Evolutionary conservation across 1,140 invertebrate species (phyloP), one percentile per base, ranked within the genome.

Genomic region (Drosophila asahinai): DNA sequence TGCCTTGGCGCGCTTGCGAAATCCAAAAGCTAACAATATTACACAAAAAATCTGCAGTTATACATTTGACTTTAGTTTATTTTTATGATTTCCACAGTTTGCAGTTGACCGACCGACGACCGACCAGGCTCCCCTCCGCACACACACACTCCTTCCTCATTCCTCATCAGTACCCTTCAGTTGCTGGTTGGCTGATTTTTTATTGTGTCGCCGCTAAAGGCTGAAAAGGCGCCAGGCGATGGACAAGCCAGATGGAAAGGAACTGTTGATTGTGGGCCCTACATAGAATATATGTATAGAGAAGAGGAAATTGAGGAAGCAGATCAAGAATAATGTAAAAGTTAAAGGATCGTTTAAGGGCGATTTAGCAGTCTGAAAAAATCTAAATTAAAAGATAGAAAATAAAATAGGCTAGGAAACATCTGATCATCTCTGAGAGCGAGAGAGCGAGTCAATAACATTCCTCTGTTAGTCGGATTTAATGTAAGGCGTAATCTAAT

Each of bases 21-120:
- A 68, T 86, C 82, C 66, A 45, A 86, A 86, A 75, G 75, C 83
- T 82, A 86, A 82, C 83, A 86, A 80, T 86, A 86, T 86, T 82
- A 68, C 79, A 86, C 86, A 45, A 80, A 81, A 86, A 86, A 84
- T 77, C 77, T 84, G 66, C 72, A 77, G 82, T 78, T 74, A 81
- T 81, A 81, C 77, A 81, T 83, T 83, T 77, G 82, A 77, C 73
- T 86, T 78, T 81, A 67, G 73, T 77, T 86, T 70, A 71, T 86
- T 84, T 84, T 77, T 84, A 68, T 77, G 65, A 71, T 61, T 81
- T 84, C 15, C 36, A 43, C 49, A 74, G 33, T 40, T 76, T 57
- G 49, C 58, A 76, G 60, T 75, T 76, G 70, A 73, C 70, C 70
- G 38, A 58, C 52, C 22, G 22, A 25, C 64, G 62, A 43, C 60